A percentile compares a stretch with the other conserved stretches of the same genome.
Evolutionary conservation across 1,140 invertebrate species (phyloP).

Genomic region (Archivesica marissinica): DNA sequence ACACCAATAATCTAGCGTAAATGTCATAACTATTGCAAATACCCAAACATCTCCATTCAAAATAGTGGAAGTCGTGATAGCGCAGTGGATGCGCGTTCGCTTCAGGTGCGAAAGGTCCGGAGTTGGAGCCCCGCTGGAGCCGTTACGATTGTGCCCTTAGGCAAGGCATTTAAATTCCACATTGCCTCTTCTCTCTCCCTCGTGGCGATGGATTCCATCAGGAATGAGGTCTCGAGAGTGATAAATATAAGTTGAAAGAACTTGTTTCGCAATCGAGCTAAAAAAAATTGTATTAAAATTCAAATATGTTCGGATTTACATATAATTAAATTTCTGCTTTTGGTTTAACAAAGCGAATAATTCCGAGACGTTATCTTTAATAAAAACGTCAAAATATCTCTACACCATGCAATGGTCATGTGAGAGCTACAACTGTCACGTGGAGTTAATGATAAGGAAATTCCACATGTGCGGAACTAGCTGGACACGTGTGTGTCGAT

Average conservation of each 20-base stretch:
- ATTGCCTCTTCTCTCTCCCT: too few species aligned
- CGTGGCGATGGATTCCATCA: too few species aligned
- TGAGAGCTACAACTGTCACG: neutral
- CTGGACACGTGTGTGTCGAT: neutral
- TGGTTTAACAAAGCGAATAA: neutral
- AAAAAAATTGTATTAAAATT: neutral
- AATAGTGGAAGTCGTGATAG: too few species aligned
- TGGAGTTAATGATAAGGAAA: too few species aligned
- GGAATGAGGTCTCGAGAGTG: neutral
- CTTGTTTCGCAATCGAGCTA: neutral
- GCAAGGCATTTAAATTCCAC: too few species aligned
- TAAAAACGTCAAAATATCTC: neutral
- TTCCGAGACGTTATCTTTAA: neutral
- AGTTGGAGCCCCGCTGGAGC: too few species aligned
- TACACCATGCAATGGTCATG: neutral
- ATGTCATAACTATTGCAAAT: too few species aligned
- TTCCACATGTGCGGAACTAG: neutral
- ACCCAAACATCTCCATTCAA: too few species aligned
- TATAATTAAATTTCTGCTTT: neutral
- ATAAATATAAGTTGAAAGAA: neutral
- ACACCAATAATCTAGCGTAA: too few species aligned
- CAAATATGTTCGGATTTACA: neutral
- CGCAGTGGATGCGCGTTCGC: too few species aligned
- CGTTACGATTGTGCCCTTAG: too few species aligned
- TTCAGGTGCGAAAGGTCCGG: too few species aligned